Percentiles rank a stretch among this genome's conserved stretches.
These are phyloP conservation scores for Pediacus dermestoides DNA, from an alignment of 2,888 invertebrate species.

Conservation along the genomic window DNA sequence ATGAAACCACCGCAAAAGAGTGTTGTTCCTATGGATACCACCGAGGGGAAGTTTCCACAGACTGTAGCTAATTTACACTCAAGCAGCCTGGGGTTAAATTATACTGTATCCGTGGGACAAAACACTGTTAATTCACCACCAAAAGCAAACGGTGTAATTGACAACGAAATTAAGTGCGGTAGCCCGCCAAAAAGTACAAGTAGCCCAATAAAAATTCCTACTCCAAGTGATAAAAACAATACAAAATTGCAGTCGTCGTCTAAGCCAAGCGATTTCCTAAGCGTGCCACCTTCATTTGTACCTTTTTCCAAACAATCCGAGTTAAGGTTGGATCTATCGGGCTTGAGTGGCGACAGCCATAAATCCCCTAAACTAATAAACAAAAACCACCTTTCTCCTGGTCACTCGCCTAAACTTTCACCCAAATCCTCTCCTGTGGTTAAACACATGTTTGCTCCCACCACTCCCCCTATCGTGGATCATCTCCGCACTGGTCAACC, in stretches of 20 bases:
- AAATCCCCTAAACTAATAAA: constrained; percentile 20
- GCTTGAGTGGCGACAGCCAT: constrained; percentile 15
- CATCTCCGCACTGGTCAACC: constrained; percentile 17
- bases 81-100: constrained; percentile 44
- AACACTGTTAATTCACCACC: constrained; percentile 20
- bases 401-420: constrained; percentile 31
- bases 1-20: constrained; percentile 21
- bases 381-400: constrained; percentile 14
- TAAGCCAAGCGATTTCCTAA: no score
- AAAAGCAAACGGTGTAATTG: constrained; percentile 14
- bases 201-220: no score
- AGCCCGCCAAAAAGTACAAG: neutral
- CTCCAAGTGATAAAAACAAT: no score
- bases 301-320: neutral
- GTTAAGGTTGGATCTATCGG: neutral
- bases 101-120: constrained; percentile 42
- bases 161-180: neutral
- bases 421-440: constrained; percentile 35
- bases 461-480: constrained; percentile 15
- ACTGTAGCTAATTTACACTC: constrained; percentile 36
- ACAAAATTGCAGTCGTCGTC: no score
- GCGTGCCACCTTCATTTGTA: no score
- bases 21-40: neutral
- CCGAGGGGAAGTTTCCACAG: constrained; percentile 19
- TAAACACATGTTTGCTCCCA: constrained; percentile 34